phyloP scores from a whole-genome alignment of 2,113 vertebrate species.

The Gymnocephalus cernua region DNA sequence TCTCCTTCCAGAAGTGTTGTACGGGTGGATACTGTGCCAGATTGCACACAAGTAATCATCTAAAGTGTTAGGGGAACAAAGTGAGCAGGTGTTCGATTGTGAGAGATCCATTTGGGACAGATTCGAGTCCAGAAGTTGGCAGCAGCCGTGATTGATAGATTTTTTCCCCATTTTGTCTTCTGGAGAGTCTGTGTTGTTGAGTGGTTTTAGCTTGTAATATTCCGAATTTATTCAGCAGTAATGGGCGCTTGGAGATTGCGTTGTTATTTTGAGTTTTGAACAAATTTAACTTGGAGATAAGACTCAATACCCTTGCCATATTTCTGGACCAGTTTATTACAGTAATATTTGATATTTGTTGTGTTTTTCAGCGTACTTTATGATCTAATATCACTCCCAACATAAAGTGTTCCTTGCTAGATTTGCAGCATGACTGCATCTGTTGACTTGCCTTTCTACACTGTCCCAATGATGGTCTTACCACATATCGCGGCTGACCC shows the following conservation, averaged over 20 bases:
- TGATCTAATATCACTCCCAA: neutral
- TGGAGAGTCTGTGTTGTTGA: constrained; percentile 35
- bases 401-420: neutral
- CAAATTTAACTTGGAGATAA: constrained; percentile 13
- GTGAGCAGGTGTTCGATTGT: constrained; percentile 70
- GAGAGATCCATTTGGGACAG: constrained; percentile 59
- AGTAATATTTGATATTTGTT: neutral
- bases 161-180: constrained; percentile 35
- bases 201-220: constrained; percentile 36
- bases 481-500: constrained; percentile 77
- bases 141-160: constrained; percentile 52
- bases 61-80: constrained; percentile 61
- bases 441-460: constrained; percentile 57
- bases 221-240: constrained; percentile 18
- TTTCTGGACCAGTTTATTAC: neutral
- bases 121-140: constrained; percentile 67
- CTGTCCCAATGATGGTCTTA: constrained; percentile 67
- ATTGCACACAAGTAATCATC: constrained; percentile 65
- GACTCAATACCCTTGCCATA: neutral
- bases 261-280: constrained; percentile 7
- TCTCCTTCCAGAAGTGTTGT: constrained; percentile 55
- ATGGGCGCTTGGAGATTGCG: constrained; percentile 7
- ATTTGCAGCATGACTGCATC: constrained; percentile 42
- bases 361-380: neutral
- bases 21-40: constrained; percentile 45